These are phyloP conservation scores for Gnathonemus longibarbis DNA, from an alignment of 2,113 vertebrate species.

Conservation along the genomic window DNA sequence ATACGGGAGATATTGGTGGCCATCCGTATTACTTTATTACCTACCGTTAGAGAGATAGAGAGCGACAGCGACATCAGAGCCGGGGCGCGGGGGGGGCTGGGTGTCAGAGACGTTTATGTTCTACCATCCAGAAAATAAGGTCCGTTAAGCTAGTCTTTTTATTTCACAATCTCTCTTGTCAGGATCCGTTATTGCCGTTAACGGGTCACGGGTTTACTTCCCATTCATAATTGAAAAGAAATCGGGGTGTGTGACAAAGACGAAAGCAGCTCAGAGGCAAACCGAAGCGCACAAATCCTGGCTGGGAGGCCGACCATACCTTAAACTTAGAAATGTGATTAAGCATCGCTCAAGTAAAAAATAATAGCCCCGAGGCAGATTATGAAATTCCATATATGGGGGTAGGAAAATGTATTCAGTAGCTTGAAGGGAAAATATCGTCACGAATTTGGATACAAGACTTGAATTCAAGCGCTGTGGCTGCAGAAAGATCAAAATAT, in stretches of 20 bases:
- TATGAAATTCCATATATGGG: background rate
- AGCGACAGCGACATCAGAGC: background rate
- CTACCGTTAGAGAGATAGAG: background rate
- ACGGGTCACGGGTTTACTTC: slow-evolving; percentile 10
- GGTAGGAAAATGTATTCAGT: background rate
- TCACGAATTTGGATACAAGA: background rate
- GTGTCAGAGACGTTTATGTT: slow-evolving; percentile 53
- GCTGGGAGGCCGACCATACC: background rate
- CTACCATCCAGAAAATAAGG: slow-evolving; percentile 68
- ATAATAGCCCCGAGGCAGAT: background rate
- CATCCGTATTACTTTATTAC: background rate
- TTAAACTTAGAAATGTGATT: background rate
- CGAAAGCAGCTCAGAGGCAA: background rate
- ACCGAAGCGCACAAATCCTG: background rate
- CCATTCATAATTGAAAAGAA: slow-evolving; percentile 16
- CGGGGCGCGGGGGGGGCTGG: background rate
- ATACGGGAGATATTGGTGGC: background rate
- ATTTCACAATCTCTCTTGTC: slow-evolving; percentile 34
- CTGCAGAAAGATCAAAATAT: background rate
- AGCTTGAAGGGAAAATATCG: background rate
- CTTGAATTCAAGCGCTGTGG: background rate
- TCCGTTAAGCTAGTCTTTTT: slow-evolving; percentile 51
- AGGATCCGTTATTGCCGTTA: slow-evolving; percentile 15
- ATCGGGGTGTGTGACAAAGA: background rate
- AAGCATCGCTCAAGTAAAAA: background rate